These are phyloP conservation scores for Caerostris extrusa DNA, from an alignment of 1,140 invertebrate genomes.

Conservation along the genomic window DNA sequence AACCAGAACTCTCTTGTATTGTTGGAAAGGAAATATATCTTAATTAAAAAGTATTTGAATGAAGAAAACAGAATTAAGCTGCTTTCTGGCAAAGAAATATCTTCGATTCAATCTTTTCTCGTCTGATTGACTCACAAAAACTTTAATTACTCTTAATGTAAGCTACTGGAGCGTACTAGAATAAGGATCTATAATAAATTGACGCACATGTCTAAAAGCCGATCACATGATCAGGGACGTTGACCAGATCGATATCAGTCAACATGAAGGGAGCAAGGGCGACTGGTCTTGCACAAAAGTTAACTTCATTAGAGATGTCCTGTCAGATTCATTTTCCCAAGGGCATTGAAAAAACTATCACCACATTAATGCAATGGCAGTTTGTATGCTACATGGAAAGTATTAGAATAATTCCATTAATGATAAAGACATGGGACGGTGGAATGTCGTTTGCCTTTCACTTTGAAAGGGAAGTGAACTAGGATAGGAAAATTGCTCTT, in stretches of 20 bases:
- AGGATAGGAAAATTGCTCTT: background rate
- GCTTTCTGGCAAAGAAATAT: background rate
- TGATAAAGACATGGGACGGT: background rate
- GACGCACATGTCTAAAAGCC: background rate
- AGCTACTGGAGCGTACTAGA: background rate
- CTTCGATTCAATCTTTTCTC: background rate
- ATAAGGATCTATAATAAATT: background rate
- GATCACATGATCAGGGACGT: conserved; percentile 15
- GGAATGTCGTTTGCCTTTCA: conserved; percentile 49
- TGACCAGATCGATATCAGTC: conserved; percentile 55
- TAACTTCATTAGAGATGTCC: conserved; percentile 37
- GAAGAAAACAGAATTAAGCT: background rate
- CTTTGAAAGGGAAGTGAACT: background rate
- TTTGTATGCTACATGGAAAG: background rate
- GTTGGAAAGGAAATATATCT: background rate
- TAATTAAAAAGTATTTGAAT: background rate
- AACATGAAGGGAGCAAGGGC: background rate
- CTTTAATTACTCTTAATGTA: conserved; percentile 55
- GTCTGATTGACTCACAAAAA: background rate
- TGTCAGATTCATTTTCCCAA: conserved; percentile 27
- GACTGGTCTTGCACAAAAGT: conserved; percentile 8
- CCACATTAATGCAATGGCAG: background rate
- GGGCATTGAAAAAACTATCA: background rate
- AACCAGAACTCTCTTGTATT: too few species aligned
- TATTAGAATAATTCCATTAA: conserved; percentile 43